Base-by-base conservation (phyloP, 2,797 vertebrate species). In the Eidolon dupreanum region DNA sequence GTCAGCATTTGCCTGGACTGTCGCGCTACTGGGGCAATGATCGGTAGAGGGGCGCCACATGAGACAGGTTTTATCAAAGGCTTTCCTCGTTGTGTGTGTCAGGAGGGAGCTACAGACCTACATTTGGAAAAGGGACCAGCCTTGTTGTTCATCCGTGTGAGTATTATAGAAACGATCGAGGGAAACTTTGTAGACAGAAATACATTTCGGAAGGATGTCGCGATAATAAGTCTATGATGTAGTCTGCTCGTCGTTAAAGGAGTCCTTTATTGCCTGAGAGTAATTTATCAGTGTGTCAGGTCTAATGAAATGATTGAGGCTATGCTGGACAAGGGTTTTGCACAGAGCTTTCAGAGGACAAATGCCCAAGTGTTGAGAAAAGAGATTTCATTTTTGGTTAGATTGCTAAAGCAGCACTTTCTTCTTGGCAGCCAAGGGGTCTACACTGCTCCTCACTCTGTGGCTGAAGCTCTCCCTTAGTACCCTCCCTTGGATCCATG, bases 51-150 rank as follows among this genome's bases (percentile, higher is more conserved):
- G 31, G 17, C 13, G 51, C 70, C 63, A 53, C 3, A 2, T 46
- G 75, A 92, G 63, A 78, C 1, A 6, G 82, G 94, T 96, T 96
- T 96, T 63, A 92, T 46, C 90, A 96, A 97, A 97, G 82, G 77
- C 85, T 88, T 77, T 73, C 77, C 73, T 95, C 8, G 12, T n/a
- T 91, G 95, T 93, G 96, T 22, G 41, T 24, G 46, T 87, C 70
- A 41, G 92, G 81, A 84, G 78, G 85, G 78, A 85, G 1, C 78
- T 59, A 91, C 41, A 63, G 4, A 26, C 49, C 61, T 74, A 82
- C 6, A 0, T 95, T 97, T 93, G 97, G 96, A 93, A 93, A n/a
- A 61, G 96, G 94, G 53, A 96, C 96, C 49, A 63, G 59, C 7
- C 94, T 97, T 11, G 0, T 87, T 46, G 90, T 97, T 77, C 86